Evolutionary conservation across 2,797 vertebrate species (phyloP), one percentile per base, ranked within the genome.

Genomic region (Myotis pilosus): DNA sequence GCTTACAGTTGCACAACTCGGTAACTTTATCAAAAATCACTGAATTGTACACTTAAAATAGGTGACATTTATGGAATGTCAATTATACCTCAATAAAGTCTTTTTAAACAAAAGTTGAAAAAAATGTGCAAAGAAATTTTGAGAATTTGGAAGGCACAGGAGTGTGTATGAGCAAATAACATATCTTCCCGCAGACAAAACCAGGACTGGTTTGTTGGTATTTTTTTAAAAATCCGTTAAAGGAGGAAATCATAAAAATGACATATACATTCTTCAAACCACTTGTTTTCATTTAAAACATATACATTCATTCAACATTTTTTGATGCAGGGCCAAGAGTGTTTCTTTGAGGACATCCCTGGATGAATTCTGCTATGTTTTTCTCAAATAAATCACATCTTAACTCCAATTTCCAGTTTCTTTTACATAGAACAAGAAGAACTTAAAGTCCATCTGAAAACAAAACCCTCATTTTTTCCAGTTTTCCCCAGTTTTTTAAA

Each of bases 201-300:
- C 30, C 33, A 49, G 55, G 28, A 76, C 10, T 25, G 28, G 8
- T 72, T 82, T 72, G 51, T 49, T 57, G 36, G 22, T 79, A 60
- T 78, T n/a, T 15, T 78, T n/a, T 10, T 51, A 68, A 78, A 60
- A 51, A 44, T 53, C 44, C 33, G 1, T 87, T 85, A 89, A 96
- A 81, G 33, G 51, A 91, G 11, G 51, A 47, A 66, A 82, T 78
- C 69, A 55, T 82, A 72, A 76, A 96, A 87, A 83, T 90, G 13
- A 72, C 64, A 25, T 16, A 30, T 62, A 49, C 1, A 66, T 53
- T 87, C 23, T 69, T 89, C 55, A 75, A 95, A 44, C 30, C 28
- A 36, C 49, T 64, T 62, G 25, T 64, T 89, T 81, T 88, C 22
- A 36, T 38, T 91, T 72, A 81, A 86, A 87, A 79, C 30, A 47